Conservation (phyloP, 2,797 vertebrate genomes). For the Pagetopsis macropterus region DNA sequence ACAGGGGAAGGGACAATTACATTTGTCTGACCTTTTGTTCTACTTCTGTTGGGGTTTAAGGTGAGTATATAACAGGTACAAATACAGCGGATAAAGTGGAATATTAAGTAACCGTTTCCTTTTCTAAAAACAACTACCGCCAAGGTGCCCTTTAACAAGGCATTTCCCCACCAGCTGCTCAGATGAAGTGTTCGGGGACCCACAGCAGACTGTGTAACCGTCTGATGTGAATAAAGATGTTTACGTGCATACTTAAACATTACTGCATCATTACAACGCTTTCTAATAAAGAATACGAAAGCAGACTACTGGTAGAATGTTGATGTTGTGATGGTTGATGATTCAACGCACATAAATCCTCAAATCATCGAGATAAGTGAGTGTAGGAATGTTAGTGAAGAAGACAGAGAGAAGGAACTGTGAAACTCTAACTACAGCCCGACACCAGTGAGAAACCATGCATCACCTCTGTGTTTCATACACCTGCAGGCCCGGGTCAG, state of each 20-base stretch:
- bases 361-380: constrained; percentile 32
- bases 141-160: not conserved
- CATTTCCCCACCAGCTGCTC: constrained; percentile 16
- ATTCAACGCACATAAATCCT: constrained; percentile 3
- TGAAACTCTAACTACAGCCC: constrained; percentile 28
- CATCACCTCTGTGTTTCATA: constrained; percentile 20
- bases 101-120: not conserved
- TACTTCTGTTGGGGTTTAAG: not conserved
- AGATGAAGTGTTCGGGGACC: not conserved
- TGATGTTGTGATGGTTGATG: not conserved
- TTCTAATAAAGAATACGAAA: not conserved
- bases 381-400: constrained; percentile 21
- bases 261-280: not conserved
- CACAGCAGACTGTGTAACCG: not conserved
- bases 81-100: not conserved
- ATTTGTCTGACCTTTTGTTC: not conserved
- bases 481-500: constrained; percentile 57
- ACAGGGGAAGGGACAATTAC: not conserved
- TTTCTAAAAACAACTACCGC: not conserved
- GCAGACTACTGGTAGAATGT: not conserved
- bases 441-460: constrained; percentile 63
- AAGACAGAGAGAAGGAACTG: constrained; percentile 10
- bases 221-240: not conserved
- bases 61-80: not conserved
- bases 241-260: not conserved